Conservation (phyloP, 2,113 vertebrate genomes). For the Tupaia chinensis region DNA sequence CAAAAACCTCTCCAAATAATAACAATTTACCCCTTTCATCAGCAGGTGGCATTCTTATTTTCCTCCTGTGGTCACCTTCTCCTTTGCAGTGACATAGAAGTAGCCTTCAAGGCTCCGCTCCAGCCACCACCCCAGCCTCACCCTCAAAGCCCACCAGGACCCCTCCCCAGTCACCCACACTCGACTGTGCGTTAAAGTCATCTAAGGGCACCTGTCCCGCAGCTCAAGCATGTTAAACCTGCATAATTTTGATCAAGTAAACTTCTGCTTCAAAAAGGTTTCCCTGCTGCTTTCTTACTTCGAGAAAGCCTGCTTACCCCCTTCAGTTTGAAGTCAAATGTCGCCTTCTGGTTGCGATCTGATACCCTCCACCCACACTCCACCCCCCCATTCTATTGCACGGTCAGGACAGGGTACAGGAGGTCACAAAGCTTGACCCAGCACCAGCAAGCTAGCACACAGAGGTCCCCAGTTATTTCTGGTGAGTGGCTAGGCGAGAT, state of each 20-base stretch:
- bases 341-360: background rate
- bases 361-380: background rate
- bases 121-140: background rate
- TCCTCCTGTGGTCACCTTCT: background rate
- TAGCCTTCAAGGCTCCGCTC: background rate
- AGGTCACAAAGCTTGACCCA: rapidly evolving
- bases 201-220: background rate
- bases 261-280: background rate
- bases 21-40: background rate
- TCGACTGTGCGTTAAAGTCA: background rate
- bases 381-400: background rate
- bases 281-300: background rate
- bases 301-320: background rate
- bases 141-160: too few species aligned
- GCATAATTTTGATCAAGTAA: background rate
- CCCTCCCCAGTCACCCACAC: too few species aligned
- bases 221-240: background rate
- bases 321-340: background rate
- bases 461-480: background rate
- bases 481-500: background rate
- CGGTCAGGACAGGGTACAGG: too few species aligned
- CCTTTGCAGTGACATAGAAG: background rate
- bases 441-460: background rate
- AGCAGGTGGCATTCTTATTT: background rate
- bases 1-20: too few species aligned